Base-by-base conservation (phyloP, 2,888 invertebrate genomes). In the Norana najaformis region DNA sequence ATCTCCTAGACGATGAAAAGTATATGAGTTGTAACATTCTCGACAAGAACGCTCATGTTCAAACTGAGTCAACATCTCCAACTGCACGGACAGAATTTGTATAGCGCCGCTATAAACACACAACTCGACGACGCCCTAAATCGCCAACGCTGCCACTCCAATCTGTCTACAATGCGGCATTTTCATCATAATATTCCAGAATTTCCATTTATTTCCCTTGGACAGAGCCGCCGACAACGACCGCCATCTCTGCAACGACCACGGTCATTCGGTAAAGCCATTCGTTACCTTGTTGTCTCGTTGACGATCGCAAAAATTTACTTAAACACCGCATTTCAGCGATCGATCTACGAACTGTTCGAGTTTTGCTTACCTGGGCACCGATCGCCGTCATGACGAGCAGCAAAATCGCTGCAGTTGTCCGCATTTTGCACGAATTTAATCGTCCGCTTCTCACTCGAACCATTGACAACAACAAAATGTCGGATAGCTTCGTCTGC, bases 401-500 rank as follows among this genome's bases (percentile, higher is more conserved):
- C 36, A 85, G 36, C 36, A 85, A 36, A 85, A 36, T 85, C 85
- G 85, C 85, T n/a, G 85, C 85, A 85, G 16, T 85, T 85, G 36
- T 36, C 85, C 85, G 36, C 85, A 85, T 85, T 85, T 85, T 85
- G 36, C 85, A 20, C 85, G 85, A 35, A 13, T 85, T 85, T 37
- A 85, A 37, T 6, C n/a, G 69, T 69, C 69, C 69, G 20, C 85
- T 20, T 36, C 85, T 16, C 2, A 85, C 36, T 18, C 85, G 0
- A 2, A 35, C 85, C 20, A 36, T 85, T 85, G 85, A 35, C 85
- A 85, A 85, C 36, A 35, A 85, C 36, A 85, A 85, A 85, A 85
- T 85, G 85, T 85, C 85, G 85, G 85, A 69, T n/a, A 5, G n/a
- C 14, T 69, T 69, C 8, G 69, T 13, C 23, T 11, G 8, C 69